phyloP scores from a whole-genome alignment of 2,888 invertebrate species.

The Galerucella calmariensis region DNA sequence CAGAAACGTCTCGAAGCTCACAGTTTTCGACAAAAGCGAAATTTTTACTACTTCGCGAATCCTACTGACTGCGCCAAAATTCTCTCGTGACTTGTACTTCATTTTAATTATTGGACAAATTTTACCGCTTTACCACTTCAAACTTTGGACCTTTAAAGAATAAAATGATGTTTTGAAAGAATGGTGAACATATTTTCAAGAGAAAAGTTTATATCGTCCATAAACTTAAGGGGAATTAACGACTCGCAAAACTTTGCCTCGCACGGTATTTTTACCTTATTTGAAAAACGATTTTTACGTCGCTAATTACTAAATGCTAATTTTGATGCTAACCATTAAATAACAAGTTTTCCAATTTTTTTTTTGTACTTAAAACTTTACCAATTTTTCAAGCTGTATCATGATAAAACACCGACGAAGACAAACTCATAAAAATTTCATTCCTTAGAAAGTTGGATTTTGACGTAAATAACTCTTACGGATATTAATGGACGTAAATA shows the following conservation, averaged over 20 bases:
- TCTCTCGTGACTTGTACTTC: too few relatives aligned
- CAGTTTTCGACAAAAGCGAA: too few relatives aligned
- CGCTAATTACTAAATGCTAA: slow-evolving; percentile 8
- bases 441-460: neutral
- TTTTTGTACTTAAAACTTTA: slow-evolving; percentile 1
- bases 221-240: neutral
- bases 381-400: slow-evolving; percentile 3
- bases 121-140: too few relatives aligned
- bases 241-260: neutral
- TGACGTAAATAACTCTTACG: too few relatives aligned
- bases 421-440: slow-evolving; percentile 10
- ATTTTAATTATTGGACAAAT: too few relatives aligned
- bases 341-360: slow-evolving; percentile 10
- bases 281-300: neutral
- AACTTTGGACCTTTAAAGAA: too few relatives aligned
- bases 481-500: too few relatives aligned
- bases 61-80: too few relatives aligned
- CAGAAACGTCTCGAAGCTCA: too few relatives aligned
- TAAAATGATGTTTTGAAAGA: too few relatives aligned
- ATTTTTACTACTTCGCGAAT: too few relatives aligned
- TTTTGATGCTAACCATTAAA: slow-evolving; percentile 8
- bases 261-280: slow-evolving; percentile 1
- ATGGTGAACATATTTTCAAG: too few relatives aligned
- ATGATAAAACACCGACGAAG: neutral
- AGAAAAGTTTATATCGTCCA: neutral